phyloP scores from a whole-genome alignment of 30 jellyfish, hydroid and myxozoan genomes.

The Cassiopea xamachana region DNA sequence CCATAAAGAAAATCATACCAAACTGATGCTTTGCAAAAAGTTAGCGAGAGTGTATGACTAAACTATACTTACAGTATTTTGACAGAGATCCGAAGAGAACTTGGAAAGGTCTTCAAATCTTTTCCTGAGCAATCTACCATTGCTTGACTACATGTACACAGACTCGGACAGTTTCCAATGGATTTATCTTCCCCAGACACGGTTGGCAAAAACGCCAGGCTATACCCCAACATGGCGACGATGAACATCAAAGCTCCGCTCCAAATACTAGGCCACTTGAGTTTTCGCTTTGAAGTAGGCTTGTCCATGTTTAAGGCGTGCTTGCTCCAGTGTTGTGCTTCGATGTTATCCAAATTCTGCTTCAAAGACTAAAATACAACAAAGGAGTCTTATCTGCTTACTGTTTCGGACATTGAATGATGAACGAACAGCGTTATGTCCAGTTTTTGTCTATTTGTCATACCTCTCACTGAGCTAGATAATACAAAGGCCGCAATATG shows the following conservation, averaged over 20 bases:
- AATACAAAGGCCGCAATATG: constrained; percentile 44
- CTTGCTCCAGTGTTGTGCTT: constrained; percentile 57
- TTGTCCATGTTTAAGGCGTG: constrained; percentile 25
- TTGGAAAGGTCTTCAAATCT: constrained; percentile 60
- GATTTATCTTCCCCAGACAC: constrained; percentile 74
- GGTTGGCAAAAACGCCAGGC: constrained; percentile 66
- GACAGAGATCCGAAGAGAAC: constrained; percentile 43
- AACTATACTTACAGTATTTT: constrained; percentile 60
- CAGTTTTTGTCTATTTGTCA: constrained; percentile 54
- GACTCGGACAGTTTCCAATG: constrained; percentile 73
- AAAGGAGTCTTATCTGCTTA: constrained; percentile 44
- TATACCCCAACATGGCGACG: constrained; percentile 82
- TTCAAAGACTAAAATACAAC: constrained; percentile 36
- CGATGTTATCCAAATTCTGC: constrained; percentile 23
- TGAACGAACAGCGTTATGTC: constrained; percentile 56
- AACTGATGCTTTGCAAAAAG: constrained; percentile 8
- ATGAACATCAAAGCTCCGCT: constrained; percentile 1
- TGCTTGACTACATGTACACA: constrained; percentile 70
- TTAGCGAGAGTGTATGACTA: constrained; percentile 4
- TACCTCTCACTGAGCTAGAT: constrained; percentile 56
- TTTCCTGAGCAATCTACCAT: constrained; percentile 72
- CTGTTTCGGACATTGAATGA: constrained; percentile 62
- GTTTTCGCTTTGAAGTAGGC: constrained; percentile 24
- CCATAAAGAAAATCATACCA: not conserved
- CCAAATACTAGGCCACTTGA: constrained; percentile 2